These are phyloP conservation scores for Oreochromis spilurus DNA, from an alignment of 2,113 vertebrate genomes.

Conservation along the genomic window DNA sequence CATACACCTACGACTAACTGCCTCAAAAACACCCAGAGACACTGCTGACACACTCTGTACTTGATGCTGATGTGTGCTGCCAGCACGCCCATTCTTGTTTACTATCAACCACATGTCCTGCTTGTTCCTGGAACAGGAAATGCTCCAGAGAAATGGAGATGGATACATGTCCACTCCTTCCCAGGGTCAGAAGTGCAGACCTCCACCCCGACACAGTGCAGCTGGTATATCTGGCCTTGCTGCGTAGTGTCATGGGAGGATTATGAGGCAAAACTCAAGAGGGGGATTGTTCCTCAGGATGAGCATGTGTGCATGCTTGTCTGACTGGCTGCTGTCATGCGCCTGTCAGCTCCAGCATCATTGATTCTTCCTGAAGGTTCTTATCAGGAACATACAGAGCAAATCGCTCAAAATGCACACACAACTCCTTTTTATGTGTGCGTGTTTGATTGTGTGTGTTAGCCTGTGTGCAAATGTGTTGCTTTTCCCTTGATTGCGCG, in stretches of 20 bases:
- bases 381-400: neutral
- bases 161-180: slow-evolving; percentile 39
- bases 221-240: slow-evolving; percentile 35
- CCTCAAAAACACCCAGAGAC: neutral
- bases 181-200: slow-evolving; percentile 8
- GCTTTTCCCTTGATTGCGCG: neutral
- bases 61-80: neutral
- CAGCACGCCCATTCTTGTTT: slow-evolving; percentile 19
- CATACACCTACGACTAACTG: slow-evolving; percentile 4
- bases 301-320: neutral
- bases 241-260: neutral
- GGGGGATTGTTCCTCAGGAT: slow-evolving; percentile 42
- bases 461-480: neutral
- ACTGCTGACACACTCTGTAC: neutral
- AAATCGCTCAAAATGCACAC: neutral
- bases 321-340: neutral
- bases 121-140: slow-evolving; percentile 43
- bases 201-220: slow-evolving; percentile 33
- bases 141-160: neutral
- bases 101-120: neutral
- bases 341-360: neutral
- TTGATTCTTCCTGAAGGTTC: neutral
- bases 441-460: neutral
- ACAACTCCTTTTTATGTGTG: neutral
- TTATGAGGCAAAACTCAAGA: slow-evolving; percentile 3